Evolutionary conservation across 2,113 vertebrate genomes (phyloP).

Genomic region (Dromaius novaehollandiae): DNA sequence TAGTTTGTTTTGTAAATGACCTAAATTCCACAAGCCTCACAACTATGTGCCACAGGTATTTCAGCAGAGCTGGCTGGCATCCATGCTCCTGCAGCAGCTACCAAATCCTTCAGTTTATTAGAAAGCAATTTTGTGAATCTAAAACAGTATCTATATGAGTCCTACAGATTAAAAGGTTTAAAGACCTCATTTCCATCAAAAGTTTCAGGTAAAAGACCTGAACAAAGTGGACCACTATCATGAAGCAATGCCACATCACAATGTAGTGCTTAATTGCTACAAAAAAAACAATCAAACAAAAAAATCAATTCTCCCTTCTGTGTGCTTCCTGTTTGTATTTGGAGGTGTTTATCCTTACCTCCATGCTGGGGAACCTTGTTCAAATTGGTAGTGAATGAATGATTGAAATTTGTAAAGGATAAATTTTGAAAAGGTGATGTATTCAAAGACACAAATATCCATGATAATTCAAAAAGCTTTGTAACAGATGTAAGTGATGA

Average conservation of each 20-base stretch:
- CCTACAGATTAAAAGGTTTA: background rate
- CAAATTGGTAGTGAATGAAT: background rate
- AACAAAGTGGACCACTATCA: background rate
- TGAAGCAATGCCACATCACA: background rate
- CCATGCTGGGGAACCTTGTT: background rate
- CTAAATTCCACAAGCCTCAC: background rate
- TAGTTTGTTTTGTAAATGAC: background rate
- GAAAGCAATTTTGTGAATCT: background rate
- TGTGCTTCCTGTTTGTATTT: background rate
- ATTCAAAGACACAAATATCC: background rate
- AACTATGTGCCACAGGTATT: background rate
- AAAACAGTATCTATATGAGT: background rate
- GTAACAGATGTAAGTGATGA: background rate
- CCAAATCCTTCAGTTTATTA: background rate
- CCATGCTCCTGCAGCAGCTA: background rate
- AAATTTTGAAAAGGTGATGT: background rate
- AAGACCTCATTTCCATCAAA: background rate
- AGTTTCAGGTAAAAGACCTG: background rate
- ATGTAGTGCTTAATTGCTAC: background rate
- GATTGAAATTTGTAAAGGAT: background rate
- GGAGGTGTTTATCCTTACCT: background rate
- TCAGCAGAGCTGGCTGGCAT: background rate
- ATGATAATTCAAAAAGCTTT: background rate
- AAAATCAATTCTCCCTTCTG: background rate
- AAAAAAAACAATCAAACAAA: background rate